phyloP scores from a whole-genome alignment of 2,888 invertebrate species.

The Imbricaverruca yamaguchii region DNA sequence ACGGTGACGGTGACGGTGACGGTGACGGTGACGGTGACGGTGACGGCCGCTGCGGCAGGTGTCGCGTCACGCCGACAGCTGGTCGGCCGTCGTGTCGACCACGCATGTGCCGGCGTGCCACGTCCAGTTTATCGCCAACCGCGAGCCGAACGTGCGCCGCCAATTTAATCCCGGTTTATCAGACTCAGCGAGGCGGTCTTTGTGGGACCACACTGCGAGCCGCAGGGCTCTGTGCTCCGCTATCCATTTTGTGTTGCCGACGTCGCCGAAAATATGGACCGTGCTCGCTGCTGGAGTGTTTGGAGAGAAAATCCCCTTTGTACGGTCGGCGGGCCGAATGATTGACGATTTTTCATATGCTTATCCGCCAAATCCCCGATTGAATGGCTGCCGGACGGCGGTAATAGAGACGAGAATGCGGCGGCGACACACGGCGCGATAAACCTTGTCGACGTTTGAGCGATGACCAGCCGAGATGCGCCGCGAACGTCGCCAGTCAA shows the following conservation, averaged over 20 bases:
- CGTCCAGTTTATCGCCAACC: too few species aligned
- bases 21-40: too few species aligned
- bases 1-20: too few species aligned
- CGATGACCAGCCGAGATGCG: not conserved
- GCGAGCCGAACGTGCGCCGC: not conserved
- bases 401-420: conserved; percentile 19
- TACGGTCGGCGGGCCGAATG: not conserved
- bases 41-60: too few species aligned
- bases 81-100: too few species aligned
- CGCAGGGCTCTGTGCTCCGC: not conserved
- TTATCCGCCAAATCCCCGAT: conserved; percentile 4
- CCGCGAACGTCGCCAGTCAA: not conserved
- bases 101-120: too few species aligned
- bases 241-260: not conserved
- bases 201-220: conserved; percentile 2
- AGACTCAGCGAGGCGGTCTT: not conserved
- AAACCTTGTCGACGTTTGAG: not conserved
- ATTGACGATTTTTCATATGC: conserved; percentile 22
- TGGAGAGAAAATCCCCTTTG: conserved; percentile 22
- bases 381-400: not conserved
- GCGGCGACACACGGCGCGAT: not conserved
- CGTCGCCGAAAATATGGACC: not conserved
- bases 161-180: conserved; percentile 2
- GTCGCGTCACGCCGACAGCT: too few species aligned
- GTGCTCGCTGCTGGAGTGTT: not conserved